Base-by-base conservation (phyloP, 2,888 invertebrate genomes). In the Scaptomyza caliginosa region DNA sequence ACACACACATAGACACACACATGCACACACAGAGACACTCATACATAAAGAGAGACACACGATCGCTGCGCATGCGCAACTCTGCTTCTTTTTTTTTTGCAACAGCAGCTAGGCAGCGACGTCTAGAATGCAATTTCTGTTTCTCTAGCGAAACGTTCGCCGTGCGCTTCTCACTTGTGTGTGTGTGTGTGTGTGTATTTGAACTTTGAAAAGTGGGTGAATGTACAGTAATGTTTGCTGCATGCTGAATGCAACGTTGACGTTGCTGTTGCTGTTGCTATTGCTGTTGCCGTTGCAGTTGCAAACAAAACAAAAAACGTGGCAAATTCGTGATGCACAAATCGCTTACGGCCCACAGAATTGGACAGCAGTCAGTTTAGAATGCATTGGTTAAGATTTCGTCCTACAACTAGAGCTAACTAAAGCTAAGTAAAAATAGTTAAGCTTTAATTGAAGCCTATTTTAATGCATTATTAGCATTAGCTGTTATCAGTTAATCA, bases 221-320 rank as follows among this genome's bases (percentile, higher is more conserved):
- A 90, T 90, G 90, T 90, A 90, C 90, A 90, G 90, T 90, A 89
- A 90, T 89, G 83, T 90, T 90, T 89, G 79, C 89, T 87, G 80
- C 85, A 81, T 86, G 84, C 70, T 70, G 75, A 72, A 72, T 72
- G 73, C 73, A 67, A 52, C 66, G 54, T 57, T 67, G 49, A 45
- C 55, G 55, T 40, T 62, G 72, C 32, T 19, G 51, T 40, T 36
- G 50, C 40, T 3, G 54, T 54, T 38, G 56, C 39, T 32, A 16
- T 26, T 24, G 42, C 16, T 19, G 51, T 40, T 36, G 50, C 40
- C 3, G 54, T 54, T 38, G 56, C 39, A 46, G 13, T 26, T 24
- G 42, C 16, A 28, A 68, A 43, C 4, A 30, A 7, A 8, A 36
- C 4, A 36, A 58, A 45, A 58, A 65, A 79, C 72, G 64, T 84